Base-by-base conservation (phyloP, 1,140 invertebrate genomes). In the Pygmarrhopalites habei region DNA sequence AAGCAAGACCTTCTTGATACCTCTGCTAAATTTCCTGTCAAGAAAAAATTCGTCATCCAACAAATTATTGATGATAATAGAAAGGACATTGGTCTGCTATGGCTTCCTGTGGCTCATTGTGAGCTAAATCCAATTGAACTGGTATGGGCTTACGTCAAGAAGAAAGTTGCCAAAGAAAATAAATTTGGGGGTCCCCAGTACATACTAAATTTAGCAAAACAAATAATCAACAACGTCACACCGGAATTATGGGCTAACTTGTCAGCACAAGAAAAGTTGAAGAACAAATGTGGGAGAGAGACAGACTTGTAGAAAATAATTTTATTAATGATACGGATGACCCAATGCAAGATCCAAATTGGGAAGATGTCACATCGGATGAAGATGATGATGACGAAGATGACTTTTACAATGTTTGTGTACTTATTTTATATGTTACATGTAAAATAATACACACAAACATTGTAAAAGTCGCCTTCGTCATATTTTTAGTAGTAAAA, bases 61-160 rank as follows among this genome's bases (percentile, higher is more conserved):
- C 43, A 62, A 56, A 2, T 62, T 5, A 25, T 46, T 32, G 39
- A 62, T 44, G 25, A 39, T 7, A 26, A n/a, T 43, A 23, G 35
- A 5, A 62, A 62, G 39, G 39, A 62, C 28, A 4, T 53, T 1
- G 19, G 35, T 10, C 23, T 62, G 1, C 26, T 62, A 14, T 62
- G 60, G 60, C 39, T 62, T 10, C 60, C 60, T 1, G 17, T 47
- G 14, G 60, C 60, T 4, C 60, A 62, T 23, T 62, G 60, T 53
- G 60, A 62, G 23, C 43, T 62, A 15, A 62, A 55, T 21, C 49
- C 60, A 12, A 62, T 62, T 19, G 60, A 62, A 28, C 19, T 62
- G 23, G 26, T 62, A 1, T 62, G 60, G 60, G 29, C 60, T 0
- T 41, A 26, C 7, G 25, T 62, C 28, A 62, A 62, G 30, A 14